A percentile compares a stretch with the other conserved stretches of the same genome.
Conservation (phyloP, 2,888 invertebrate species). For the Eupithecia insigniata region DNA sequence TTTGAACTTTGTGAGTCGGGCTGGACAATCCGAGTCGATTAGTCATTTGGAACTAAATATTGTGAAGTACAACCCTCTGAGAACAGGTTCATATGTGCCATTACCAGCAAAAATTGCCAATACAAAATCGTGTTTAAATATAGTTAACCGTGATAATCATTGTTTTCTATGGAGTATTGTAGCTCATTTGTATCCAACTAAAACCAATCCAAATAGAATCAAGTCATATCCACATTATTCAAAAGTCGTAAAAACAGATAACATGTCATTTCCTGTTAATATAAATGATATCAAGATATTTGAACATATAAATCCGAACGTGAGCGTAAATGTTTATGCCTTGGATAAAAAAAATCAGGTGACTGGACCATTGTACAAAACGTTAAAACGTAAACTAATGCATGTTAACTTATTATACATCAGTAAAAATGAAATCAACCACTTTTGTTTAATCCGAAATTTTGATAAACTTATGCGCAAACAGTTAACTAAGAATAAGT, state of each 20-base stretch:
- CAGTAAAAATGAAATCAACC: too few species aligned
- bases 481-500: too few species aligned
- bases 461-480: too few species aligned
- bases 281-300: not conserved
- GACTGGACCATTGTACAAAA: not conserved
- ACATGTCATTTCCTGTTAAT: not conserved
- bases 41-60: too few species aligned
- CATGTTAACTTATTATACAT: too few species aligned
- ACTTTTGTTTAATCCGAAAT: too few species aligned
- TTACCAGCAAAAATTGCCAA: too few species aligned
- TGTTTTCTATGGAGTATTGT: slow-evolving; percentile 8
- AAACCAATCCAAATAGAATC: not conserved
- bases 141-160: not conserved
- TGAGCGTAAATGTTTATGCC: not conserved
- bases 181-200: not conserved
- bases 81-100: slow-evolving; percentile 3
- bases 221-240: not conserved
- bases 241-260: not conserved
- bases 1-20: too few species aligned
- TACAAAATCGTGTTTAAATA: too few species aligned
- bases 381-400: not conserved
- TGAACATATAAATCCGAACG: not conserved
- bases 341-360: not conserved
- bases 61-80: not conserved
- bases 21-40: too few species aligned